Base-by-base conservation (phyloP, 1,140 invertebrate genomes). In the Atta colombica region DNA sequence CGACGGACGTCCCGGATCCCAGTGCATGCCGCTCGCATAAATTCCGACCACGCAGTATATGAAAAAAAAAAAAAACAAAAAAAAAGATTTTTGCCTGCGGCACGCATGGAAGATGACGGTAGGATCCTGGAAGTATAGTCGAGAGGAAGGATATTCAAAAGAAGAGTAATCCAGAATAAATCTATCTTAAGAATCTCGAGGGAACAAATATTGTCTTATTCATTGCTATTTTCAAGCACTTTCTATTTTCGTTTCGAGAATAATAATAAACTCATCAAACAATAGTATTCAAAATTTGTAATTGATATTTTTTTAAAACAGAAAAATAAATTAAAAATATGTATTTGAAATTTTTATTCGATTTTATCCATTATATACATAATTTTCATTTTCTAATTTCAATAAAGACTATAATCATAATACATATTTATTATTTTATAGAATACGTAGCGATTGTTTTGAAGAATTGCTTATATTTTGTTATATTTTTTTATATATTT, bases 11-110 rank as follows among this genome's bases (percentile, higher is more conserved):
- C 53, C 49, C 71, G 53, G 68, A 82, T 89, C 85, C 92, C 89
- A 86, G 85, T 90, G 88, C 90, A 91, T 91, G 85, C 88, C 60
- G 86, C 66, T 91, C 90, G 92, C 92, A 94, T 94, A 94, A 94
- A 94, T 94, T 94, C 91, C 87, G 25, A n/a, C 91, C 90, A 91
- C 92, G 87, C 88, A 85, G 78, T 77, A 88, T 90, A 90, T 90
- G 89, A 90, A 90, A 90, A 85, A 90, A 45, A 45, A 90, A 90
- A 90, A 90, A 80, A 21, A n/a, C n/a, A n/a, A 39, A 39, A 45
- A 90, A 90, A 90, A 90, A 80, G 49, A 86, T 81, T 90, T 82
- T 89, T 77, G 65, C 81, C 82, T 77, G 69, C 77, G 61, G n/a
- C 77, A 75, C 28, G 63, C 71, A 49, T 31, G 39, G 53, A 21